These are phyloP conservation scores for Sakesphorus luctuosus DNA, from an alignment of 2,113 vertebrate genomes.

Conservation along the genomic window DNA sequence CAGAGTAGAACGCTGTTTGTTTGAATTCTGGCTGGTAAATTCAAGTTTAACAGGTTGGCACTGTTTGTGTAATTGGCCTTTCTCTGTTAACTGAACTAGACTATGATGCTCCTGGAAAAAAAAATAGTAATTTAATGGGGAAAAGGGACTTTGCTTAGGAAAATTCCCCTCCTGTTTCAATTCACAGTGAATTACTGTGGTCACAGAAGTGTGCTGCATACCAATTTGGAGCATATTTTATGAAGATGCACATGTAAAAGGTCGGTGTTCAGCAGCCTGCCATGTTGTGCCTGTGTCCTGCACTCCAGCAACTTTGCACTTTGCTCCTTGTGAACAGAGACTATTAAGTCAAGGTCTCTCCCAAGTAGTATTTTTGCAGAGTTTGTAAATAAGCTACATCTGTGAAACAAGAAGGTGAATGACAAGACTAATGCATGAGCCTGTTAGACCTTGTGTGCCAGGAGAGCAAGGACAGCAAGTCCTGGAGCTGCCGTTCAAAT, in stretches of 20 bases:
- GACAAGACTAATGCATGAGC: neutral
- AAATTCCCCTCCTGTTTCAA: neutral
- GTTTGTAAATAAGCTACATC: neutral
- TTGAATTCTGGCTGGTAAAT: slow-evolving; percentile 24
- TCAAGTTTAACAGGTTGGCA: slow-evolving; percentile 23
- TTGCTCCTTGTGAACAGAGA: neutral
- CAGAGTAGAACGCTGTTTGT: neutral
- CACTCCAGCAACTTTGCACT: neutral
- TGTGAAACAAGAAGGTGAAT: neutral
- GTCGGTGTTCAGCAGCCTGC: neutral
- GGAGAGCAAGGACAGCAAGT: neutral
- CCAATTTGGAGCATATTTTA: neutral
- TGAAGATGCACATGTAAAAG: neutral
- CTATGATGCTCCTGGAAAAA: slow-evolving; percentile 1
- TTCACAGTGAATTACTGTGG: slow-evolving; percentile 1
- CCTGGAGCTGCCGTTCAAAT: neutral
- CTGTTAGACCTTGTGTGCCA: neutral
- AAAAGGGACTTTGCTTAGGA: neutral
- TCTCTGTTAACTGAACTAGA: slow-evolving; percentile 46
- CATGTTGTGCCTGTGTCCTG: neutral
- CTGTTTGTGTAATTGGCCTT: slow-evolving; percentile 36
- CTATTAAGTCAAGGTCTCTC: neutral
- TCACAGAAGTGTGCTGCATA: neutral
- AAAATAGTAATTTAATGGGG: slow-evolving; percentile 18
- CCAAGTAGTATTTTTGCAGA: neutral